phyloP scores from a whole-genome alignment of 2,113 vertebrate species.

The Lonchura striata region DNA sequence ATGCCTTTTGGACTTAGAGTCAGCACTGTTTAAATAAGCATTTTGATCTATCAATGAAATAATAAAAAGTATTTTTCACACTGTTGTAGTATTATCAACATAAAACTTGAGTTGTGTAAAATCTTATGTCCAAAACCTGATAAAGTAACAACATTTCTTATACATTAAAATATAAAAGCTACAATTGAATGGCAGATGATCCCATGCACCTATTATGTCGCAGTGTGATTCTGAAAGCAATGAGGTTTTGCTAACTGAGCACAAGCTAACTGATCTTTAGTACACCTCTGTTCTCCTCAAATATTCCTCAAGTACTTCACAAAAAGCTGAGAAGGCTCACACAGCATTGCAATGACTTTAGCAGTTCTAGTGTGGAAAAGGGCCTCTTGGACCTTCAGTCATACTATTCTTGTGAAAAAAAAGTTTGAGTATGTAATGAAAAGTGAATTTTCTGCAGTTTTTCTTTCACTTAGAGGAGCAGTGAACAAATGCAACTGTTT shows the following conservation, averaged over 20 bases:
- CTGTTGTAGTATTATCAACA: neutral
- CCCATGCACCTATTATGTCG: neutral
- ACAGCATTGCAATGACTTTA: rapidly evolving
- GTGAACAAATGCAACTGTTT: neutral
- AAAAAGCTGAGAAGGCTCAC: neutral
- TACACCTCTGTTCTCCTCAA: neutral
- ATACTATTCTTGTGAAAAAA: neutral
- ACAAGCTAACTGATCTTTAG: neutral
- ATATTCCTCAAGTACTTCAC: neutral
- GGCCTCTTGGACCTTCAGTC: neutral
- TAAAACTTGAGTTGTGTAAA: neutral
- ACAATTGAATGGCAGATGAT: neutral
- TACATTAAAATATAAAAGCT: neutral
- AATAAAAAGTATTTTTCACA: neutral
- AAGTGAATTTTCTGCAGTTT: neutral
- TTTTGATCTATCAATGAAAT: neutral
- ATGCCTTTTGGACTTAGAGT: neutral
- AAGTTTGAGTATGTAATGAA: neutral
- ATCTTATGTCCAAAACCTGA: neutral
- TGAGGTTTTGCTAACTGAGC: neutral
- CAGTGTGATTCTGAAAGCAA: neutral
- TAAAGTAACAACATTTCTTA: neutral
- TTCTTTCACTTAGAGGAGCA: neutral
- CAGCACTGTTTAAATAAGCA: neutral
- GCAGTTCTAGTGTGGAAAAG: neutral